phyloP scores from a whole-genome alignment of 1,140 invertebrate species.

The Cotesia typhae region DNA sequence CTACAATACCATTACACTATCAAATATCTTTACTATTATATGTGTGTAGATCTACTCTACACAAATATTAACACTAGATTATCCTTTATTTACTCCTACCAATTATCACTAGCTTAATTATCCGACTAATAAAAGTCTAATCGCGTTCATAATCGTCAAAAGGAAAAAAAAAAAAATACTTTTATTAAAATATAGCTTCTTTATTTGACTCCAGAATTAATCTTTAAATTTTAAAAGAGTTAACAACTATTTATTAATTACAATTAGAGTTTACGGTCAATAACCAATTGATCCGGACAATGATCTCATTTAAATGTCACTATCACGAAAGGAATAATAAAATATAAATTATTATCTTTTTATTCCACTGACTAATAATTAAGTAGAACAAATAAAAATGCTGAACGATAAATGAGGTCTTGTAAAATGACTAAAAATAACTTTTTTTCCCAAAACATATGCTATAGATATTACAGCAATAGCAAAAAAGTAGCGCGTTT shows the following conservation, averaged over 20 bases:
- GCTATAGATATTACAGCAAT: slow-evolving; percentile 7
- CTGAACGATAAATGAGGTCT: not conserved
- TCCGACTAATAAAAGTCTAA: too few relatives aligned
- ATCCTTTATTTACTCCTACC: not conserved
- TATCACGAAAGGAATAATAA: not conserved
- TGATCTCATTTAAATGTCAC: slow-evolving; percentile 16
- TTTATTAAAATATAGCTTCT: too few relatives aligned
- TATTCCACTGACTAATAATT: slow-evolving; percentile 2
- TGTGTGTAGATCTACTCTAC: not conserved
- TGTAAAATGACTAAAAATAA: not conserved
- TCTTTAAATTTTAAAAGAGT: too few relatives aligned
- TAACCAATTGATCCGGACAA: slow-evolving; percentile 33
- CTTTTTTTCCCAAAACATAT: not conserved
- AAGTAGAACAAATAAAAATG: not conserved
- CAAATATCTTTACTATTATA: not conserved
- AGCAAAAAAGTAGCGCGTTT: slow-evolving; percentile 31
- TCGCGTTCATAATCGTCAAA: too few relatives aligned
- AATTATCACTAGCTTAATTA: not conserved
- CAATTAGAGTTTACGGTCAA: slow-evolving; percentile 22
- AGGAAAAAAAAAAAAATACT: too few relatives aligned
- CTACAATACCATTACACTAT: slow-evolving; percentile 15
- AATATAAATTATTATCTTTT: too few relatives aligned
- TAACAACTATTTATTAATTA: not conserved
- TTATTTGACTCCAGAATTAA: too few relatives aligned
- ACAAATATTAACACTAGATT: too few relatives aligned